Evolutionary conservation across 1,140 invertebrate species (phyloP), one percentile per base, ranked within the genome.

Genomic region (Drosophila parvula): DNA sequence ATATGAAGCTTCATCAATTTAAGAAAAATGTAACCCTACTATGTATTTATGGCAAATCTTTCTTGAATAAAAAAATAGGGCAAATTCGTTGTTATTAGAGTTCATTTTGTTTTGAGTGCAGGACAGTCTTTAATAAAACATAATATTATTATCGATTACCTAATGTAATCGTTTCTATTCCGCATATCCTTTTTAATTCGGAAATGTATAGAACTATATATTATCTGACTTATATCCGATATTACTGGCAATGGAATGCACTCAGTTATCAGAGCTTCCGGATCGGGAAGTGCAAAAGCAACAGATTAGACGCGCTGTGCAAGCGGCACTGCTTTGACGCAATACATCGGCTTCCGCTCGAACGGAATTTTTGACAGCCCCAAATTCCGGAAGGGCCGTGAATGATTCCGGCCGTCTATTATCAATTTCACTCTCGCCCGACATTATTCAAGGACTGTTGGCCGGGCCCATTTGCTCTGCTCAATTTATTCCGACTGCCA

Each of bases 401-500:
- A 68, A 38, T 43, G 64, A 70, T 68, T 36, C 60, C 27, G 22
- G 28, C 28, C 59, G 64, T 51, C 18, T 34, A 51, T 68, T 28
- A 68, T 70, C 41, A 57, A 69, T 57, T 71, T 57, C 58, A 59
- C 38, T 44, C 55, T 44, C 55, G 16, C 67, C 38, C 18, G 38
- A 34, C 48, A 43, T 53, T 43, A 45, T 38, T 67, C 22, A 40
- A 47, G 48, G 34, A 34, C 68, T 43, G 41, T 47, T 5, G 30
- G 48, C 22, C n/a, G 22, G 14, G 32, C 36, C 27, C 45, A 43
- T 65, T 76, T 43, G 53, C 30, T 58, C 8, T 28, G 38, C 71
- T 57, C 71, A 75, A 75, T 75, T 75, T 75, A 64, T 73, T 53
- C 57, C 32, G 40, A 73, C 27, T 41, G 68, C 53, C 43, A 45